A percentile compares a stretch with the other conserved stretches of the same genome.
phyloP scores from a whole-genome alignment of 2,113 vertebrate species.

The Oncorhynchus kisutch region DNA sequence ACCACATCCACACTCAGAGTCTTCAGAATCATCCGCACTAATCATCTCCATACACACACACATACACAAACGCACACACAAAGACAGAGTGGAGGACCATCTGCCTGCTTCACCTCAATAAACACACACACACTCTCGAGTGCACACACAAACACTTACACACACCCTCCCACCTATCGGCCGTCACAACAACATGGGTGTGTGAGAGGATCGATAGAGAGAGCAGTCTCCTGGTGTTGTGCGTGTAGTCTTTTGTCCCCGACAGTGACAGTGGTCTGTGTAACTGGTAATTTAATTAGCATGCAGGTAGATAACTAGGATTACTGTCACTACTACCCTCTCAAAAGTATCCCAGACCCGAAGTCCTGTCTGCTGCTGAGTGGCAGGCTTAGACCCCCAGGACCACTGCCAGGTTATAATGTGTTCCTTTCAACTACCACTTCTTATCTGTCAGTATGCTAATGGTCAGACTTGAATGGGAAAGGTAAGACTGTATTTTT shows the following conservation, averaged over 20 bases:
- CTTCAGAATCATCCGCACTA: slow-evolving; percentile 1
- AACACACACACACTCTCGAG: not conserved
- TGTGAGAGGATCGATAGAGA: slow-evolving; percentile 27
- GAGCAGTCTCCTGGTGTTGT: slow-evolving; percentile 21
- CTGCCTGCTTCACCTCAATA: slow-evolving; percentile 2
- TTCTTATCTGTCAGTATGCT: not conserved
- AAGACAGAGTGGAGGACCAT: not conserved
- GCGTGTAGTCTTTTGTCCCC: slow-evolving; percentile 12
- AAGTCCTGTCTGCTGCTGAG: slow-evolving; percentile 9
- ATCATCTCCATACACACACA: slow-evolving; percentile 3
- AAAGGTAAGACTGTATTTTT: not conserved
- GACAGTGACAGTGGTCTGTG: slow-evolving; percentile 21
- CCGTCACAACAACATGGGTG: slow-evolving; percentile 10
- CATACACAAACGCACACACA: slow-evolving; percentile 10
- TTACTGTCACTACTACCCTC: not conserved
- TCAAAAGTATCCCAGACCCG: not conserved
- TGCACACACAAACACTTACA: not conserved
- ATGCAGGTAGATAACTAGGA: slow-evolving; percentile 41
- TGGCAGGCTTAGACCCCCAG: not conserved
- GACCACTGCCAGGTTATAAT: not conserved
- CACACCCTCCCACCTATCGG: not conserved
- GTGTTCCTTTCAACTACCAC: not conserved
- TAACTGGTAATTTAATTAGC: slow-evolving; percentile 55
- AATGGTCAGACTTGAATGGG: not conserved
- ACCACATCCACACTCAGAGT: slow-evolving; percentile 21